These are phyloP conservation scores for Platerodrilus igneus DNA, from an alignment of 2,888 invertebrate species.

Conservation along the genomic window DNA sequence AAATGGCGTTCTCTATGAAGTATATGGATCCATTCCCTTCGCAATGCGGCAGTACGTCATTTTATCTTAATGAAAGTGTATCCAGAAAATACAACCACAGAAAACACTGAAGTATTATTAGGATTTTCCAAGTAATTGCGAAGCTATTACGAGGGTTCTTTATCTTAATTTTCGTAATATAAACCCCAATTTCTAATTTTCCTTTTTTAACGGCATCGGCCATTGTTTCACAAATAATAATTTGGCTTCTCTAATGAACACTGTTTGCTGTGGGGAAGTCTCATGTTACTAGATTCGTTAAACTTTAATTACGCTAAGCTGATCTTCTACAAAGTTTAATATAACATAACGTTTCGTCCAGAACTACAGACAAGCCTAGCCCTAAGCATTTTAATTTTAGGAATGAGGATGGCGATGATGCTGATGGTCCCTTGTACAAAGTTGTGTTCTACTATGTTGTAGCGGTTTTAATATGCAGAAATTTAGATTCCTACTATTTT, in stretches of 20 bases:
- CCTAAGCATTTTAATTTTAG: slow-evolving; percentile 25
- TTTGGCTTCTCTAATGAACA: slow-evolving; percentile 18
- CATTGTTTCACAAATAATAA: slow-evolving; percentile 17
- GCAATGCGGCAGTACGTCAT: slow-evolving; percentile 21
- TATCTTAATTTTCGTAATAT: slow-evolving; percentile 20
- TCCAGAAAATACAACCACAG: slow-evolving; percentile 14
- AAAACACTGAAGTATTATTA: slow-evolving; percentile 13
- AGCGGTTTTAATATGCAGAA: too few relatives aligned
- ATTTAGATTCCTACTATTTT: too few relatives aligned
- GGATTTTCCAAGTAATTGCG: slow-evolving; percentile 22
- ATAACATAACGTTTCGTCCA: slow-evolving; percentile 22
- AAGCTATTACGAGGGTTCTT: slow-evolving; percentile 21
- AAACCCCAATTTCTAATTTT: slow-evolving; percentile 18
- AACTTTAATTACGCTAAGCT: slow-evolving; percentile 25
- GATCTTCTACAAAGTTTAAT: slow-evolving; percentile 23
- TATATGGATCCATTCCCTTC: slow-evolving; percentile 20
- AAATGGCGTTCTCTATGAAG: slow-evolving; percentile 18
- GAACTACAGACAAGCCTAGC: slow-evolving; percentile 21
- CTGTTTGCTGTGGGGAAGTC: slow-evolving; percentile 14
- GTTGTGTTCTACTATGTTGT: too few relatives aligned
- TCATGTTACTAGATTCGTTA: slow-evolving; percentile 25
- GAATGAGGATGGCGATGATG: too few relatives aligned
- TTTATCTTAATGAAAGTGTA: slow-evolving; percentile 24
- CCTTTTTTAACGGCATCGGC: slow-evolving; percentile 14
- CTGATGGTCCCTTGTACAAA: too few relatives aligned